Evolutionary conservation across 2,113 vertebrate species (phyloP), one percentile per base, ranked within the genome.

Genomic region (Poecile atricapillus): DNA sequence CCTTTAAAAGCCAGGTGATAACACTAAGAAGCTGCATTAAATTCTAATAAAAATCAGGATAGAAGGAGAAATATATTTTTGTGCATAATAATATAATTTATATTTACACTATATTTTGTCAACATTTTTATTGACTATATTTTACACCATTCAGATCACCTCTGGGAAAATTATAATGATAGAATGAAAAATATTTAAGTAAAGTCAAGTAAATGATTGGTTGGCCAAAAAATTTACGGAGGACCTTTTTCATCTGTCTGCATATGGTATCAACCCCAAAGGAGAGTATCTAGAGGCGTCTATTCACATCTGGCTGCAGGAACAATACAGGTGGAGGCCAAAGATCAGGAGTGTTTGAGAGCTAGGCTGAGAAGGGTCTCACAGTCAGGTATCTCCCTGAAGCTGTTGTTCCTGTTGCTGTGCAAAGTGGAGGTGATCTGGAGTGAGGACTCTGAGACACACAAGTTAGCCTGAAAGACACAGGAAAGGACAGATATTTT

Each of bases 1-100:
- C 35, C n/a, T 94, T 59, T 75, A 88, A 95, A 88, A 90, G 24
- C 14, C n/a, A 39, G 24, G 23, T 83, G 75, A 65, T 46, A 86
- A 63, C 14, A 21, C 28, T 75, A 53, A 46, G 11, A 84, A 92
- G 25, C 13, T 82, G 37, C n/a, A 37, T 12, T 87, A 68, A 90
- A 87, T 91, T 78, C 39, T 78, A 91, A 76, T 7, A 56, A 33
- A 56, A 89, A 63, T 60, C 49, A 78, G 24, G 60, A 19, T 82
- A 81, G 35, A 58, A 84, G 52, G 41, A 90, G 5, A 7, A 65
- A 68, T 59, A 12, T 30, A 30, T 56, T 75, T 84, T 56, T 55
- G 22, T 92, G 83, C 24, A 49, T 46, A 25, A 56, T 44, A 39
- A 39, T 49, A 41, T 23, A 63, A 25, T 78, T 92, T 60, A 68